A percentile compares a stretch with the other conserved stretches of the same genome.
Conservation (phyloP, 2,797 vertebrate genomes). For the Trachurus trachurus region DNA sequence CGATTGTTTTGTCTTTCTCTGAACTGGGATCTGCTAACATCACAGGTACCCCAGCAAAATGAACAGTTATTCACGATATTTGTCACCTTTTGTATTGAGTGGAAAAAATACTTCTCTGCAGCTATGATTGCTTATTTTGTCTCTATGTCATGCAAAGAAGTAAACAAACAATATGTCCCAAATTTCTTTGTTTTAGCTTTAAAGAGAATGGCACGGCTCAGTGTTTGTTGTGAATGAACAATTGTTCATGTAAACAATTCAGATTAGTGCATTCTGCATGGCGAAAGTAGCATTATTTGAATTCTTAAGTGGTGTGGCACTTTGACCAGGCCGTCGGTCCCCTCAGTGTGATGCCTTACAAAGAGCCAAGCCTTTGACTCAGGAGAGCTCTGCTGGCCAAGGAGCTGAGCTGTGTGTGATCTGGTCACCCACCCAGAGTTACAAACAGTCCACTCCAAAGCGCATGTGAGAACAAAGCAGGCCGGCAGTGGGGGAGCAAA, state of each 20-base stretch:
- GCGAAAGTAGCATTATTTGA: conserved; percentile 37
- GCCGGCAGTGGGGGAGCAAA: conserved; percentile 75
- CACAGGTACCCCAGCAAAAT: conserved; percentile 84
- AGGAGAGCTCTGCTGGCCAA: conserved; percentile 57
- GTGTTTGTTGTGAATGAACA: conserved; percentile 5
- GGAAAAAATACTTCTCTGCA: background rate
- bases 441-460: conserved; percentile 73
- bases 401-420: conserved; percentile 74
- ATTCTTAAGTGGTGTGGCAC: conserved; percentile 30
- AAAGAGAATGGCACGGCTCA: background rate
- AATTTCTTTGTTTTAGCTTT: background rate
- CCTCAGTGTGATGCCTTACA: conserved; percentile 55
- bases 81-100: background rate
- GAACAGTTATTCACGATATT: background rate
- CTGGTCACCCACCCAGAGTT: conserved; percentile 77
- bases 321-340: conserved; percentile 35
- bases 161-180: background rate
- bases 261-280: conserved; percentile 18
- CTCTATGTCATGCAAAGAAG: background rate
- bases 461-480: conserved; percentile 77
- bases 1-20: conserved; percentile 91
- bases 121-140: background rate
- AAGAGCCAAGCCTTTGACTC: conserved; percentile 60
- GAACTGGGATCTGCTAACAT: conserved; percentile 92
- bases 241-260: conserved; percentile 22